phyloP scores from a whole-genome alignment of 2,797 vertebrate species.

The Chaenodraco wilsoni region DNA sequence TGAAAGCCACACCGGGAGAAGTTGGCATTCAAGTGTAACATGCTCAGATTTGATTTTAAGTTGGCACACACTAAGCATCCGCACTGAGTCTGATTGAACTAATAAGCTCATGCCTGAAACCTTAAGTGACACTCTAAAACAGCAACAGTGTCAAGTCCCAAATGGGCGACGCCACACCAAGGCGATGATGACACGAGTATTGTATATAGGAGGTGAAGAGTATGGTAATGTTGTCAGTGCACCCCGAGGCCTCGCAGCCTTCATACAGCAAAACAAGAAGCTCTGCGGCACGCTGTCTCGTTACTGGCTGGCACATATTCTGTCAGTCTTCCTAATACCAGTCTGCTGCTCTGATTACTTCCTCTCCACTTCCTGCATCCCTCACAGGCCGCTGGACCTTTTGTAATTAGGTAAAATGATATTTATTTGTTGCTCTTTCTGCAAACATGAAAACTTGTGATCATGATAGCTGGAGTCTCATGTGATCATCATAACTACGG shows the following conservation, averaged over 20 bases:
- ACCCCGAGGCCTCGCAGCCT: constrained; percentile 67
- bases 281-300: constrained; percentile 68
- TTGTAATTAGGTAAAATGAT: constrained; percentile 70
- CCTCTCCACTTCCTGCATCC: constrained; percentile 76
- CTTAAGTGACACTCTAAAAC: constrained; percentile 74
- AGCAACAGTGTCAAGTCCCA: constrained; percentile 72
- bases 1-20: constrained; percentile 48
- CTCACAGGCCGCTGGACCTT: constrained; percentile 73
- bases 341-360: constrained; percentile 79
- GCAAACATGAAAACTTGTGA: constrained; percentile 52
- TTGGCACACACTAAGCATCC: constrained; percentile 68
- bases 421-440: constrained; percentile 58
- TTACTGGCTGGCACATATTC: constrained; percentile 80
- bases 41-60: constrained; percentile 67
- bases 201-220: constrained; percentile 75
- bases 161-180: constrained; percentile 66
- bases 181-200: constrained; percentile 68
- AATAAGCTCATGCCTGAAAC: constrained; percentile 79
- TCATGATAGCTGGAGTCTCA: constrained; percentile 60
- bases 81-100: constrained; percentile 76
- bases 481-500: constrained; percentile 50
- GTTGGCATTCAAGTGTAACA: constrained; percentile 52
- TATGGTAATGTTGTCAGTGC: constrained; percentile 79
- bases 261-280: constrained; percentile 66
- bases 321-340: constrained; percentile 79